Evolutionary conservation across 37 sponge, comb jelly and placozoan genomes (phyloP), one percentile per base, ranked within the genome.

Genomic region (Dysidea cf. avara): DNA sequence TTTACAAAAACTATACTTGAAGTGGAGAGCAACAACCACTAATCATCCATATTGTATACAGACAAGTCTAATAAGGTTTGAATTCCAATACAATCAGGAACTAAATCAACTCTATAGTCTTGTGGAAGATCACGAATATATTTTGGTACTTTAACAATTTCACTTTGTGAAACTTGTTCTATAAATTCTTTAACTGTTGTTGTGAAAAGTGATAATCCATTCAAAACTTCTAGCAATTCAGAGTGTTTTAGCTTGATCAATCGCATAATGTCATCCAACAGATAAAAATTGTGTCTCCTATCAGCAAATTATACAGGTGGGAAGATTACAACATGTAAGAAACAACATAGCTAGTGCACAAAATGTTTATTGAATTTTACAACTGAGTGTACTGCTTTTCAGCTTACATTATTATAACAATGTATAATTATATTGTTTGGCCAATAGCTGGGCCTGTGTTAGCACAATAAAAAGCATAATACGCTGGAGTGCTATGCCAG

Each of bases 261-360:
- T 17, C 65, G 26, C 9, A 81, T 49, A 3, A 90, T 3, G 28
- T 90, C 86, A 3, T 74, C 39, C 30, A 90, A 48, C 5, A 85
- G 53, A 56, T 90, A 71, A 52, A 90, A 90, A 48, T 90, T 90
- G 51, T 90, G 91, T 25, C 69, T 31, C 39, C 85, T 85, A 56
- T 5, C 35, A 43, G 46, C 46, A 12, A 43, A 9, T 43, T 43
- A 43, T 5, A 43, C 46, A 43, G 9, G 7, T 43, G 7, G 9
- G 9, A 12, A 43, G 46, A 5, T n/a, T n/a, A n/a, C n/a, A n/a
- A n/a, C n/a, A n/a, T n/a, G n/a, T n/a, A n/a, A n/a, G n/a, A n/a
- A n/a, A n/a, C n/a, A n/a, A n/a, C n/a, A n/a, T n/a, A n/a, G n/a
- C n/a, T n/a, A n/a, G n/a, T n/a, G n/a, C n/a, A n/a, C n/a, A n/a